Evolutionary conservation across 2,888 invertebrate genomes (phyloP), one percentile per base, ranked within the genome.

Genomic region (Sarcophaga caerulescens): DNA sequence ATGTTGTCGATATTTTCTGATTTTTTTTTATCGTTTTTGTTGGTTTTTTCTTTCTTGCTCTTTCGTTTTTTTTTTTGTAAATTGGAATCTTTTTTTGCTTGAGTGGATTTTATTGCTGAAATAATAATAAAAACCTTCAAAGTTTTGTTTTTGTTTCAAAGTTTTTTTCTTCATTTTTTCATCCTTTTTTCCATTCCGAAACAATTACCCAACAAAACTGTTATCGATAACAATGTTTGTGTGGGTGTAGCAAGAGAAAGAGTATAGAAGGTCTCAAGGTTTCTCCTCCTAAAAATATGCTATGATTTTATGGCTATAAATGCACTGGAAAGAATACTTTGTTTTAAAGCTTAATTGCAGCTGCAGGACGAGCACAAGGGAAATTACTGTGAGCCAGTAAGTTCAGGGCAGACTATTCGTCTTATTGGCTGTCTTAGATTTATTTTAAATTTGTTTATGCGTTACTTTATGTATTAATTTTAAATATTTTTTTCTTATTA

Each of bases 81-180:
- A 68, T 68, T 25, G 5, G 35, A 35, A 35, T 35, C 8, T 47
- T 69, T 52, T 66, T n/a, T 19, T 65, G 74, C 66, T 52, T 69
- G 52, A 62, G 3, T 12, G 68, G 21, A 23, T 81, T 81, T 81
- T 62, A 81, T 81, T 45, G 21, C 68, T 60, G 17, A 60, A 68
- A n/a, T 44, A 52, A 52, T 17, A 52, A 52, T 52, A 52, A 52
- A 52, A 52, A 12, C 52, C 17, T 52, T 52, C 12, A 52, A 52
- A 52, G 52, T 52, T 52, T 17, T 14, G 4, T 35, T 52, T 52
- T 52, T 52, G 52, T 52, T 52, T 14, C 52, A 52, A 52, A 52
- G 1, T 35, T 35, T 35, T 4, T 35, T 35, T 10, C 35, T 10
- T 35, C 2, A 1, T 35, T 35, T 35, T 35, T 35, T 10, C 35